phyloP scores from a whole-genome alignment of 2,888 invertebrate genomes.

The Mylabris sibirica region DNA sequence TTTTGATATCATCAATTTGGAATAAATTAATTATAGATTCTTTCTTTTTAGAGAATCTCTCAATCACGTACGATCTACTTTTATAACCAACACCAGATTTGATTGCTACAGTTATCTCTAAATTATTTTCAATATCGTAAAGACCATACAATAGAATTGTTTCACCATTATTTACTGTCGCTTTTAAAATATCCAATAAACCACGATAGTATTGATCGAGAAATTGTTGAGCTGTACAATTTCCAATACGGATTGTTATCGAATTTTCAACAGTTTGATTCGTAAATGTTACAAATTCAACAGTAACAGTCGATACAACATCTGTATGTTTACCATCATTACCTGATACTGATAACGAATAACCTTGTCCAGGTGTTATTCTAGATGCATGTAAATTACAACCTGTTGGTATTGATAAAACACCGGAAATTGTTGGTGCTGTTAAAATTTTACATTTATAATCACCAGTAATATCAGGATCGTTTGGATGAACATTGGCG shows the following conservation, averaged over 20 bases:
- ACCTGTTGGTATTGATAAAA: conserved; percentile 75
- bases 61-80: conserved; percentile 70
- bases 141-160: conserved; percentile 77
- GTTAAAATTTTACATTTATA: conserved; percentile 84
- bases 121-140: conserved; percentile 69
- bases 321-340: conserved; percentile 89
- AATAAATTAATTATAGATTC: conserved; percentile 70
- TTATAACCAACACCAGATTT: conserved; percentile 68
- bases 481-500: conserved; percentile 91
- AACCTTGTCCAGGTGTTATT: conserved; percentile 75
- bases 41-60: conserved; percentile 71
- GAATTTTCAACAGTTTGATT: conserved; percentile 86
- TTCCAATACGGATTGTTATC: conserved; percentile 76
- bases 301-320: conserved; percentile 85
- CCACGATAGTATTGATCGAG: conserved; percentile 79
- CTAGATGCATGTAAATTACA: conserved; percentile 82
- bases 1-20: conserved; percentile 67
- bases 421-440: conserved; percentile 67
- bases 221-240: conserved; percentile 78
- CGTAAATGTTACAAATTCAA: conserved; percentile 82
- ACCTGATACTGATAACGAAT: conserved; percentile 81
- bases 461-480: conserved; percentile 88
- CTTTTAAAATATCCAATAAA: conserved; percentile 74
- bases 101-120: conserved; percentile 78
- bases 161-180: conserved; percentile 71